Percentiles rank a stretch among this genome's conserved stretches.
phyloP scores from a whole-genome alignment of 2,113 vertebrate species.

The Mus spicilegus region DNA sequence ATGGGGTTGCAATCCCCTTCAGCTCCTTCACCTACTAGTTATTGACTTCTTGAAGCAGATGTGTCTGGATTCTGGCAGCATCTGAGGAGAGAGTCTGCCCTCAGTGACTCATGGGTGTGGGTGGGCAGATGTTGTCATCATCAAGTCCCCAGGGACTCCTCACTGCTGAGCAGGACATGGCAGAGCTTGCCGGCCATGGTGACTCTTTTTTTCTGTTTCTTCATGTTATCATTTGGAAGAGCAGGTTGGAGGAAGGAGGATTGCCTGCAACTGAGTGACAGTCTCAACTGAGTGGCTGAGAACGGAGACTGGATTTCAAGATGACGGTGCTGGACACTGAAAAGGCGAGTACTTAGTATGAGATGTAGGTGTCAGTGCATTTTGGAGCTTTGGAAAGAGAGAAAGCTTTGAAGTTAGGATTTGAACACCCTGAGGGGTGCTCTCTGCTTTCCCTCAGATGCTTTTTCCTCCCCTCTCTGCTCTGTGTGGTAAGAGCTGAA shows the following conservation, averaged over 20 bases:
- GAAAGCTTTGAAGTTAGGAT: neutral
- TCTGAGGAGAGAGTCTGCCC: neutral
- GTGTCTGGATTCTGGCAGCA: neutral
- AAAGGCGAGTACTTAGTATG: conserved; percentile 21
- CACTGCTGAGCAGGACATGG: neutral
- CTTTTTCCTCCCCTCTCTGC: neutral
- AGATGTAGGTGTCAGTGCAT: neutral
- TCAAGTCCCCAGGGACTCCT: neutral
- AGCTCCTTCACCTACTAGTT: too few relatives aligned
- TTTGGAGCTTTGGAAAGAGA: conserved; percentile 47
- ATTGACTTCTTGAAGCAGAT: conserved; percentile 28
- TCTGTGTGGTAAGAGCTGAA: neutral
- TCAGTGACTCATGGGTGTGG: conserved; percentile 44
- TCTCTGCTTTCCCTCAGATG: neutral
- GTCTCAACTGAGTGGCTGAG: neutral
- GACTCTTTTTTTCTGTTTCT: conserved; percentile 19
- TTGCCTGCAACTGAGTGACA: neutral
- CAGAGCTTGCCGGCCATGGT: neutral
- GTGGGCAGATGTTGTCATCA: conserved; percentile 9
- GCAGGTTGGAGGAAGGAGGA: conserved; percentile 5
- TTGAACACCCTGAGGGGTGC: neutral
- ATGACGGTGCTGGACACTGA: neutral
- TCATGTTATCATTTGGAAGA: conserved; percentile 44
- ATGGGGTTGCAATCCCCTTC: too few relatives aligned
- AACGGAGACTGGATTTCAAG: conserved; percentile 53